These are phyloP conservation scores for Ectemnius continuus DNA, from an alignment of 2,888 invertebrate species.

Conservation along the genomic window DNA sequence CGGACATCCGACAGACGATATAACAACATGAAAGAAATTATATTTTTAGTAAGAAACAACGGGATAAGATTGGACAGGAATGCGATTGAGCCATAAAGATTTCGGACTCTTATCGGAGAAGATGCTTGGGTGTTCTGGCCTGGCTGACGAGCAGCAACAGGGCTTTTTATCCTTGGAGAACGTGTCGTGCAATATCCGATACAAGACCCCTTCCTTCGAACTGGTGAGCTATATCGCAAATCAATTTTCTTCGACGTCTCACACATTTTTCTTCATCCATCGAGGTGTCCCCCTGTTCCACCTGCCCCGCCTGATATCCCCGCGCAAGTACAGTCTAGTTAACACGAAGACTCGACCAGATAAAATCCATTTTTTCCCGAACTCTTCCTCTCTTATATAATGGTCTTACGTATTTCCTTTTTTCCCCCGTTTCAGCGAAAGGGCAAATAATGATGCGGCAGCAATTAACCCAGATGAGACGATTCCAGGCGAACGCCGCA, in stretches of 20 bases:
- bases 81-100: conserved; percentile 19
- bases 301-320: conserved; percentile 5
- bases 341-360: conserved; percentile 5
- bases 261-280: conserved; percentile 26
- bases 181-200: conserved; percentile 43
- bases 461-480: too few species aligned
- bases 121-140: conserved; percentile 9
- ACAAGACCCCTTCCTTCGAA: conserved; percentile 22
- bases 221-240: conserved; percentile 42
- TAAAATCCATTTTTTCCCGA: too few species aligned
- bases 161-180: conserved; percentile 38
- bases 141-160: conserved; percentile 23
- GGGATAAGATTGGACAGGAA: neutral
- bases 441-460: too few species aligned
- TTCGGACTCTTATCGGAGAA: conserved; percentile 15
- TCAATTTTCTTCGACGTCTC: conserved; percentile 50
- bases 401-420: too few species aligned
- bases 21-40: conserved; percentile 19
- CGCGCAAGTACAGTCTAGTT: conserved; percentile 37
- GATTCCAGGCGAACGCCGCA: too few species aligned
- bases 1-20: neutral
- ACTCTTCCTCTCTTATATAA: too few species aligned
- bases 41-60: conserved; percentile 16
- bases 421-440: too few species aligned
- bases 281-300: neutral